phyloP scores from a whole-genome alignment of 1,140 invertebrate genomes.

The Nebria ingens region DNA sequence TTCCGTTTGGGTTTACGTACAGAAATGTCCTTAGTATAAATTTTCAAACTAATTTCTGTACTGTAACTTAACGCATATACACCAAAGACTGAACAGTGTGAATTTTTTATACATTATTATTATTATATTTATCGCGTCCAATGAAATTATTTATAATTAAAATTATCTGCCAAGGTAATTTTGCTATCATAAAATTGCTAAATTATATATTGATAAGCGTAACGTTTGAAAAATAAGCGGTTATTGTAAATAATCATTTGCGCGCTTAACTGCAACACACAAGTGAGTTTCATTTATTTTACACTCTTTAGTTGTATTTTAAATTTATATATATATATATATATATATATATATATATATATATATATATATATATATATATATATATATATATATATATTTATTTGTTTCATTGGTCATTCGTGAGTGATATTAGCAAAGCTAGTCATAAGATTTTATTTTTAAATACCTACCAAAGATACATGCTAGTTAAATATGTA shows the following conservation, averaged over 20 bases:
- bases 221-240: no score
- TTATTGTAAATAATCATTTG: no score
- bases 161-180: no score
- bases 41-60: conserved; percentile 1
- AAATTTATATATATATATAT: no score
- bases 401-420: conserved; percentile 1
- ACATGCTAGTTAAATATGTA: conserved; percentile 9
- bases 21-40: neutral
- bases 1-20: neutral
- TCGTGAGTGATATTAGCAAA: conserved; percentile 7
- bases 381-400: no score
- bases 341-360: no score
- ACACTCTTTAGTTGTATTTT: no score
- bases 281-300: no score
- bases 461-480: conserved; percentile 7
- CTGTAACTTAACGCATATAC: conserved; percentile 2
- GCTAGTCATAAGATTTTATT: conserved; percentile 9
- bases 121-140: neutral
- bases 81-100: conserved; percentile 7
- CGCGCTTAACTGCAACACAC: no score
- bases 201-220: no score
- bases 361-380: no score
- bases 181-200: no score
- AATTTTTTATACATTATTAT: neutral
- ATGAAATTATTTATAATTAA: neutral